phyloP scores from a whole-genome alignment of 2,113 vertebrate genomes.

The Cyanocitta stelleri region DNA sequence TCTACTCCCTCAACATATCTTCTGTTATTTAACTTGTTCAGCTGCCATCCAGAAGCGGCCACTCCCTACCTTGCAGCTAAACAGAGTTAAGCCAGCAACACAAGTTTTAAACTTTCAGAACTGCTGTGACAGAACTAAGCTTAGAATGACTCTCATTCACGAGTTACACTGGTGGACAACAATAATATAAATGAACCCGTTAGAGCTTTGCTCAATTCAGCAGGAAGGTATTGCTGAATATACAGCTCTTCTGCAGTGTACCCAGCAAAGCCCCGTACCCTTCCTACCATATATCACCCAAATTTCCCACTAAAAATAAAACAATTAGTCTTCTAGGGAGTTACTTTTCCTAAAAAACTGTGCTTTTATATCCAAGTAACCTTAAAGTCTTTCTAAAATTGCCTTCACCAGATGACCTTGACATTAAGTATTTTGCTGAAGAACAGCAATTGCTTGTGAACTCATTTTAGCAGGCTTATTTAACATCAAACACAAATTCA shows the following conservation, averaged over 20 bases:
- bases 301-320: background rate
- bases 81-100: background rate
- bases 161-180: background rate
- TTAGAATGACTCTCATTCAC: background rate
- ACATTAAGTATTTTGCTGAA: background rate
- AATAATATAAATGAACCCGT: background rate
- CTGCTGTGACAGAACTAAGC: background rate
- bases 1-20: background rate
- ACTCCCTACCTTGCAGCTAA: background rate
- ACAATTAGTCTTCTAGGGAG: background rate
- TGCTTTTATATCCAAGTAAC: background rate
- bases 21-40: background rate
- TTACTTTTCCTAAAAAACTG: background rate
- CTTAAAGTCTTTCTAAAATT: background rate
- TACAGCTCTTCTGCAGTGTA: background rate
- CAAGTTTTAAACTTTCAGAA: background rate
- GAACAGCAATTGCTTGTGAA: background rate
- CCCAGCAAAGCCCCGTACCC: background rate
- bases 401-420: background rate
- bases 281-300: background rate
- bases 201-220: background rate
- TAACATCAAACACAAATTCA: background rate
- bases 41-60: background rate
- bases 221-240: background rate
- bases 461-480: background rate